Evolutionary conservation across 2,113 vertebrate species (phyloP).

Genomic region (Burhinus oedicnemus): DNA sequence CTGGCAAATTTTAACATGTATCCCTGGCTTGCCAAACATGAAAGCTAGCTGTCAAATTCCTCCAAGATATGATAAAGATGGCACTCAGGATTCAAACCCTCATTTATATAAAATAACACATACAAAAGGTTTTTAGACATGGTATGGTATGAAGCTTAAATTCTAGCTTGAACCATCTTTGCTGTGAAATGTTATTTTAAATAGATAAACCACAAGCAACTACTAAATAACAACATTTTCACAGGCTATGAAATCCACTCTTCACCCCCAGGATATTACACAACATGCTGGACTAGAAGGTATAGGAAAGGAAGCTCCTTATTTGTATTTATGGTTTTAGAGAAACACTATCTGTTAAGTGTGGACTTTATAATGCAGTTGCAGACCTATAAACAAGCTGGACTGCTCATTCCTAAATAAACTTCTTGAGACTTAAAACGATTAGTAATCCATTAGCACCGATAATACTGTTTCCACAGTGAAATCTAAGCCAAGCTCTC

Average conservation of each 20-base stretch:
- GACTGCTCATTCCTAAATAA: not conserved
- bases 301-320: not conserved
- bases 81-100: conserved; percentile 50
- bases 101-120: conserved; percentile 55
- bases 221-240: not conserved
- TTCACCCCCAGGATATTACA: not conserved
- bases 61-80: conserved; percentile 65
- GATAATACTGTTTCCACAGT: not conserved
- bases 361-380: not conserved
- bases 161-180: conserved; percentile 53
- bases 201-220: not conserved
- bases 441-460: not conserved
- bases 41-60: conserved; percentile 71
- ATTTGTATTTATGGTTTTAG: not conserved
- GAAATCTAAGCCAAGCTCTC: not conserved
- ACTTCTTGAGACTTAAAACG: not conserved
- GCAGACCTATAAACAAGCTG: not conserved
- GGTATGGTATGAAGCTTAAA: not conserved
- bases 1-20: conserved; percentile 70
- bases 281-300: not conserved
- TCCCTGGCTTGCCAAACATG: conserved; percentile 52
- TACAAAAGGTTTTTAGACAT: conserved; percentile 37
- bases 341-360: not conserved
- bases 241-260: not conserved
- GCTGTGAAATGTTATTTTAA: conserved; percentile 46